Percentiles rank a stretch among this genome's conserved stretches.
Conservation (phyloP, 2,888 invertebrate genomes). For the Lobophora halterata region DNA sequence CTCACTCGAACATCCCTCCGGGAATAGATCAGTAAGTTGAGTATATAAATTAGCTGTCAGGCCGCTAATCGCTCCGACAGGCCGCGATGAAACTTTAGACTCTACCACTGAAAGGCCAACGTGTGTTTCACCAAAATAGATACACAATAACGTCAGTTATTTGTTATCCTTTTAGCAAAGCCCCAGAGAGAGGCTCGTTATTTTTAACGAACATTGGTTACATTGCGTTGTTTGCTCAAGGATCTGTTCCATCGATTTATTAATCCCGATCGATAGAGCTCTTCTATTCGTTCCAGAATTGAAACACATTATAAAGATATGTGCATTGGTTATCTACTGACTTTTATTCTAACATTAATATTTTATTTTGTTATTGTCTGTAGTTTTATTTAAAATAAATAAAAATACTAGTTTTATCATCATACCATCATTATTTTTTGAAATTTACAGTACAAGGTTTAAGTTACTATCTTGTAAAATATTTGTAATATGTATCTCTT, state of each 20-base stretch:
- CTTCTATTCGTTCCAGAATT: slow-evolving; percentile 7
- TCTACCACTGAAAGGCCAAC: slow-evolving; percentile 71
- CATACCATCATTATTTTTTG: no score
- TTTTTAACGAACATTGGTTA: slow-evolving; percentile 56
- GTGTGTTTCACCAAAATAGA: slow-evolving; percentile 63
- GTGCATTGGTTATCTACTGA: no score
- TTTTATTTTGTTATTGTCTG: slow-evolving; percentile 3
- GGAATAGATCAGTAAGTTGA: slow-evolving; percentile 78
- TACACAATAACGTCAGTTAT: slow-evolving; percentile 63
- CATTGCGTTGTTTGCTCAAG: slow-evolving; percentile 45
- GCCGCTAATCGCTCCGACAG: slow-evolving; percentile 77
- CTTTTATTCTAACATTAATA: background rate
- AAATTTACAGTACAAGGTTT: no score
- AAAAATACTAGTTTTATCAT: no score
- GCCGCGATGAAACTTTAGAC: slow-evolving; percentile 78
- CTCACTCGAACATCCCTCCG: slow-evolving; percentile 54
- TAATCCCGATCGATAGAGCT: slow-evolving; percentile 26
- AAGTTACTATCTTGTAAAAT: no score
- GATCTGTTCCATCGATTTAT: slow-evolving; percentile 40
- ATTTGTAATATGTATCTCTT: no score
- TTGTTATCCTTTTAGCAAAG: slow-evolving; percentile 69
- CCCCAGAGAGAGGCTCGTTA: slow-evolving; percentile 49
- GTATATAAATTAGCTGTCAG: slow-evolving; percentile 80
- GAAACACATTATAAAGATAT: background rate
- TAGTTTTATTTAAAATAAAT: no score